Conservation (phyloP, 2,888 invertebrate species). For the Agrilus mali region DNA sequence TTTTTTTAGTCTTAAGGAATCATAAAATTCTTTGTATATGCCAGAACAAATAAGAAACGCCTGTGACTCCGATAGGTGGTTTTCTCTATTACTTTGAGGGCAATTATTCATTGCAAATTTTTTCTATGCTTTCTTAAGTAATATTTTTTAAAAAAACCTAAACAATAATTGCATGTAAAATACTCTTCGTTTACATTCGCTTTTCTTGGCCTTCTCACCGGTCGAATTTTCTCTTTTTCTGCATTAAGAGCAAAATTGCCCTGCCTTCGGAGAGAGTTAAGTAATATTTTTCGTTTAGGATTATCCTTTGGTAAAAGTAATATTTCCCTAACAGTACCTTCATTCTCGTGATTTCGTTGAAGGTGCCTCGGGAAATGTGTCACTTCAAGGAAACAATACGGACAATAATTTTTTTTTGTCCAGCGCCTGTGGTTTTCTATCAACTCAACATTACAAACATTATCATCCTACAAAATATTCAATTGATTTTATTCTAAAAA, state of each 20-base stretch:
- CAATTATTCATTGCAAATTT: conserved; percentile 1
- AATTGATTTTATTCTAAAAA: too few species aligned
- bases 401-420: conserved; percentile 11
- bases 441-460: too few species aligned
- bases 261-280: conserved; percentile 6
- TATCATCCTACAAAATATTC: too few species aligned
- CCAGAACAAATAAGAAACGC: conserved; percentile 5
- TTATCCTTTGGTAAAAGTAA: conserved; percentile 2
- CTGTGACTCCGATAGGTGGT: conserved; percentile 5
- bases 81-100: conserved; percentile 1
- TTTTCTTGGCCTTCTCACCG: conserved; percentile 7
- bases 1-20: conserved; percentile 7
- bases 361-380: conserved; percentile 12
- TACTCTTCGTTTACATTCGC: conserved; percentile 1
- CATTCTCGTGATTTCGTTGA: conserved; percentile 8
- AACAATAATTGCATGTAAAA: conserved; percentile 4
- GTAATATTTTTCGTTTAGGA: conserved; percentile 8
- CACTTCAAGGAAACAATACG: conserved; percentile 10
- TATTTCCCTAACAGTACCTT: conserved; percentile 10
- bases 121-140: conserved; percentile 6
- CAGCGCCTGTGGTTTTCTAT: conserved; percentile 4
- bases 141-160: conserved; percentile 6
- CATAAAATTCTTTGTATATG: conserved; percentile 8
- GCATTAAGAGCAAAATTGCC: conserved; percentile 5
- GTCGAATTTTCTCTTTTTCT: conserved; percentile 6